Evolutionary conservation across 2,113 vertebrate genomes (phyloP), one percentile per base, ranked within the genome.

Genomic region (Pterophyllum scalare): DNA sequence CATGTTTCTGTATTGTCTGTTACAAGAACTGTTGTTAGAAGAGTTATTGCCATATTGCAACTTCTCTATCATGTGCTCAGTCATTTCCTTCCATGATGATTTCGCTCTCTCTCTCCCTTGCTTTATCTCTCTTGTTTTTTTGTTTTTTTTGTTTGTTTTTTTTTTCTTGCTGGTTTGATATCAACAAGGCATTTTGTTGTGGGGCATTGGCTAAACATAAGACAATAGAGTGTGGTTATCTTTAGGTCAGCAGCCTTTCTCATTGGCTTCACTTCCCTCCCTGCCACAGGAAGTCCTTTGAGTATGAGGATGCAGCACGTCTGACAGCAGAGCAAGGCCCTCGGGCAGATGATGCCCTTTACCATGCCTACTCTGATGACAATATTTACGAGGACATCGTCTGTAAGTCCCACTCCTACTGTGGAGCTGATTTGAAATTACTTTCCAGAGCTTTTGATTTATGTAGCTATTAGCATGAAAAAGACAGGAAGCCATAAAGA

Each of bases 341-440:
- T 8, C 92, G 93, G 81, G 84, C 88, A 26, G 95, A 90, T 17
- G 95, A 96, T 91, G 86, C 87, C 84, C 96, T 99, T 11, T 93
- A 96, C 94, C 97, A 94, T 85, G 95, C 98, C 4, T 96, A 97
- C 76, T 99, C 98, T 57, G 96, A 99, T 20, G 98, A 99, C 95
- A 99, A 97, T 89, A 97, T 99, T 92, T 99, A 99, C 19, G 98
- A 99, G 91, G 98, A 99, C 93, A 96, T 99, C n/a, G 92, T 97
- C 88, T 97, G 98, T 99, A 96, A 89, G 98, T 97, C 54, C 75
- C 52, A 24, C 60, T 76, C 35, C 33, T 17, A n/a, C 11, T 31
- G 38, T 40, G 22, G 31, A 49, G 54, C 33, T 46, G 22, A 40
- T 20, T 77, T 24, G 59, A 6, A 28, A 56, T 40, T 3, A 81